Evolutionary conservation across 2,797 vertebrate species (phyloP).

Genomic region (Orestias chungarensis): DNA sequence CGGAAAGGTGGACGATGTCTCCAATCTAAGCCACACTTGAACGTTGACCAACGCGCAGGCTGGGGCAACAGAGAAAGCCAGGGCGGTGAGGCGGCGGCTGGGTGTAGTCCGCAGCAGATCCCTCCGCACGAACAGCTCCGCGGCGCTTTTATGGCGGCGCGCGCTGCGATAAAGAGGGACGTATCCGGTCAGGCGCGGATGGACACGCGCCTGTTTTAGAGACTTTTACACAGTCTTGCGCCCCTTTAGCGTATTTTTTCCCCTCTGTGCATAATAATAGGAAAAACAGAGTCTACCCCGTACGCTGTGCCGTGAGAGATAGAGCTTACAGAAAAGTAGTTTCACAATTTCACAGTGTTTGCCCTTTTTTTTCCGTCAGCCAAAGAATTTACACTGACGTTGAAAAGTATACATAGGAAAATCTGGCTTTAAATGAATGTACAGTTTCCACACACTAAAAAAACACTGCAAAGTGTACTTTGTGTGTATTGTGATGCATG

Average conservation of each 20-base stretch:
- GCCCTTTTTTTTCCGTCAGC: background rate
- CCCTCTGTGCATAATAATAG: background rate
- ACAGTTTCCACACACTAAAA: background rate
- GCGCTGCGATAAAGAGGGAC: slow-evolving; percentile 66
- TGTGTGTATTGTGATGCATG: background rate
- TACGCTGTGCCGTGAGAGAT: background rate
- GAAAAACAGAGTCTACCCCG: background rate
- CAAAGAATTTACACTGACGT: background rate
- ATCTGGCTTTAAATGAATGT: background rate
- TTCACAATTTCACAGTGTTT: background rate
- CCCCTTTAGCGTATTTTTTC: background rate
- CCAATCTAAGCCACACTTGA: slow-evolving; percentile 66
- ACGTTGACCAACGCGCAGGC: slow-evolving; percentile 66
- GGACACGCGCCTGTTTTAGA: background rate
- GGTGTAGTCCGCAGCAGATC: slow-evolving; percentile 85
- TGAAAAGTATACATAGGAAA: background rate
- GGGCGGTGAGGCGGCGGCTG: slow-evolving; percentile 79
- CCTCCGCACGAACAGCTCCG: slow-evolving; percentile 76
- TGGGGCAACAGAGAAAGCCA: slow-evolving; percentile 79
- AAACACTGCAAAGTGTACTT: background rate
- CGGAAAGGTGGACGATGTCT: slow-evolving; percentile 38
- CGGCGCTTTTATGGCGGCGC: slow-evolving; percentile 63
- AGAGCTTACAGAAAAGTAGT: background rate
- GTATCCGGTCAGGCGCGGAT: slow-evolving; percentile 21
- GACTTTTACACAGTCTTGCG: background rate